A percentile compares a stretch with the other conserved stretches of the same genome.
Conservation (phyloP, 2,797 vertebrate genomes). For the Notamacropus eugenii region DNA sequence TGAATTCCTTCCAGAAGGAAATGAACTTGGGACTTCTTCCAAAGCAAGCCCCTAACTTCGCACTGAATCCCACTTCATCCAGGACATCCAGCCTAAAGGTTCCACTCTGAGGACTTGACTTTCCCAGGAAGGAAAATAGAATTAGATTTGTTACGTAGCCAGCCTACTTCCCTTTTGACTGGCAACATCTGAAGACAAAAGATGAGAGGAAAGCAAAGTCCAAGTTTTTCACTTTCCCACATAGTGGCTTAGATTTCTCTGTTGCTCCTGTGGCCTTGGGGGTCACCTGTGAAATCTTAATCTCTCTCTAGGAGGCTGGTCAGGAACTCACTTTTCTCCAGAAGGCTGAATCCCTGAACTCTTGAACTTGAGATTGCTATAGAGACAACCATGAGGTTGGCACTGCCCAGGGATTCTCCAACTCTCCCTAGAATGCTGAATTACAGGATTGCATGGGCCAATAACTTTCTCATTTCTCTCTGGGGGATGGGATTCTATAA, state of each 20-base stretch:
- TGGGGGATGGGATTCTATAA: background rate
- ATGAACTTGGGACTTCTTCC: background rate
- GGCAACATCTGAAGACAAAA: background rate
- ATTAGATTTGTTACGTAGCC: background rate
- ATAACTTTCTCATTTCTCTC: background rate
- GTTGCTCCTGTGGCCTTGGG: background rate
- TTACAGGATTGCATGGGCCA: background rate
- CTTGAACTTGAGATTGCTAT: background rate
- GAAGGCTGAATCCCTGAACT: background rate
- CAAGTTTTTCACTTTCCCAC: background rate
- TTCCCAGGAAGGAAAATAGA: background rate
- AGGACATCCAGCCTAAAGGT: background rate
- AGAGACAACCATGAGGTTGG: background rate
- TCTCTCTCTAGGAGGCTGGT: background rate
- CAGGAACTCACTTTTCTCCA: background rate
- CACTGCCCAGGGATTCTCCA: background rate
- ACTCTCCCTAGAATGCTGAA: background rate
- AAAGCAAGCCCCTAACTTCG: background rate
- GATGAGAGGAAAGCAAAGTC: background rate
- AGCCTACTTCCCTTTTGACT: background rate
- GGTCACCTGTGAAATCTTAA: background rate
- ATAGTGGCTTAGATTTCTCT: background rate
- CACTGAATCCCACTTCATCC: background rate
- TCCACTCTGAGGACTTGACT: background rate
- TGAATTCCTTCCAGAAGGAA: background rate